Percentiles rank a stretch among this genome's conserved stretches.
Evolutionary conservation across 1,140 invertebrate genomes (phyloP).

Genomic region (Caenorhabditis inopinata): DNA sequence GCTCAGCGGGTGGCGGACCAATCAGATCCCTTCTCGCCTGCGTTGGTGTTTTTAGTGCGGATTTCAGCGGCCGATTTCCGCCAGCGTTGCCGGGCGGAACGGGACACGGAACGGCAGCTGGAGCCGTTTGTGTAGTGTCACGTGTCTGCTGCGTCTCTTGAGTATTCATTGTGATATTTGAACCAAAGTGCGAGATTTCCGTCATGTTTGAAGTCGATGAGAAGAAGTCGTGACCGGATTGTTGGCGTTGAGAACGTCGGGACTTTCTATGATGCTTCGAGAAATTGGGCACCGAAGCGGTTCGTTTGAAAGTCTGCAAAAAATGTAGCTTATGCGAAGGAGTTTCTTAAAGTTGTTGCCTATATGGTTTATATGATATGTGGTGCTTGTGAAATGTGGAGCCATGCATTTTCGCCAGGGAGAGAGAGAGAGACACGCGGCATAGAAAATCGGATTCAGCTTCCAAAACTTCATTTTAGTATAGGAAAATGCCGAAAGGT

Average conservation of each 20-base stretch:
- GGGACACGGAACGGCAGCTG: background rate
- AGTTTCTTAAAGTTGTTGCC: too few species aligned
- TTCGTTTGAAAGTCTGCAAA: slow-evolving; percentile 55
- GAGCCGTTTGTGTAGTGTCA: slow-evolving; percentile 7
- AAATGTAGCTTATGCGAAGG: too few species aligned
- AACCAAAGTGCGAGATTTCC: slow-evolving; percentile 20
- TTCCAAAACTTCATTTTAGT: too few species aligned
- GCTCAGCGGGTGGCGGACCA: slow-evolving; percentile 17
- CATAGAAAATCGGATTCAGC: too few species aligned
- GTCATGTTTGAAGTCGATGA: slow-evolving; percentile 44
- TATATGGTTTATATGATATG: too few species aligned
- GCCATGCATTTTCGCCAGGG: too few species aligned
- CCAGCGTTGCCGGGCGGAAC: slow-evolving; percentile 32
- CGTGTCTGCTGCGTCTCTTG: background rate
- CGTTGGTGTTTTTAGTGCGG: slow-evolving; percentile 44
- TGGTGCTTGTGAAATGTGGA: too few species aligned
- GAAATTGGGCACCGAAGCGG: slow-evolving; percentile 64
- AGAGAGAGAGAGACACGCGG: too few species aligned
- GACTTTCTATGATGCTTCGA: slow-evolving; percentile 47
- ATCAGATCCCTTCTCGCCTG: background rate
- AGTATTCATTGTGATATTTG: slow-evolving; percentile 31
- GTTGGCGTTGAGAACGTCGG: background rate
- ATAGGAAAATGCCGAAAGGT: too few species aligned
- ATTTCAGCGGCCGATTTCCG: slow-evolving; percentile 46
- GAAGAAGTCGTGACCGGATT: slow-evolving; percentile 35